Base-by-base conservation (phyloP, 2,888 invertebrate species). In the Allolobophora icterica region DNA sequence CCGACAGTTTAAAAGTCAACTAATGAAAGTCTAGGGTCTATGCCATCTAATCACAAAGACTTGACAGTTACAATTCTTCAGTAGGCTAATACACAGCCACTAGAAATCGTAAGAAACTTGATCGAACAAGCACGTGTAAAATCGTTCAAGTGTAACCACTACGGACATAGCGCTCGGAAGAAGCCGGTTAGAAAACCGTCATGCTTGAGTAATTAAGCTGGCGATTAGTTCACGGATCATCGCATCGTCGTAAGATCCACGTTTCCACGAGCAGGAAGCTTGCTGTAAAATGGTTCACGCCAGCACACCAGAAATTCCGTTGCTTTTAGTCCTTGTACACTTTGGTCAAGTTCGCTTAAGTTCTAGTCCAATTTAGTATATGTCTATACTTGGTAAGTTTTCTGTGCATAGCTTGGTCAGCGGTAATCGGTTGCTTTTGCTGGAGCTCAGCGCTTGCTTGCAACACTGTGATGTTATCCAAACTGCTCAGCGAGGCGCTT, bases 11-110 rank as follows among this genome's bases (percentile, higher is more conserved):
- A 11, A 71, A 52, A 71, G 52, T n/a, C 71, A 71, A 71, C 71
- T n/a, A 71, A 8, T n/a, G 71, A 11, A 71, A 71, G n/a, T n/a
- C 71, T n/a, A 71, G 8, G 30, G 71, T 71, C n/a, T 71, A 71
- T n/a, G n/a, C 71, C 71, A 71, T 71, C 71, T 71, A 71, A 71
- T 71, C 71, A 71, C 71, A n/a, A 71, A 71, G n/a, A 71, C 71
- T 71, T 71, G 71, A 71, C 30, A 71, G n/a, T 71, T 71, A n/a
- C 52, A 52, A 52, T 52, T 19, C 52, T 21, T 52, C 52, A 21
- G 52, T 21, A 3, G 52, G 52, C 52, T 71, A 8, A 71, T n/a
- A n/a, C 71, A n/a, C 71, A 71, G 24, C 52, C 52, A 24, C 52
- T 17, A 52, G 52, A 52, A 15, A 71, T 71, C 30, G 71, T n/a